Conservation (phyloP, 2,888 invertebrate genomes). For the Laothoe populi region DNA sequence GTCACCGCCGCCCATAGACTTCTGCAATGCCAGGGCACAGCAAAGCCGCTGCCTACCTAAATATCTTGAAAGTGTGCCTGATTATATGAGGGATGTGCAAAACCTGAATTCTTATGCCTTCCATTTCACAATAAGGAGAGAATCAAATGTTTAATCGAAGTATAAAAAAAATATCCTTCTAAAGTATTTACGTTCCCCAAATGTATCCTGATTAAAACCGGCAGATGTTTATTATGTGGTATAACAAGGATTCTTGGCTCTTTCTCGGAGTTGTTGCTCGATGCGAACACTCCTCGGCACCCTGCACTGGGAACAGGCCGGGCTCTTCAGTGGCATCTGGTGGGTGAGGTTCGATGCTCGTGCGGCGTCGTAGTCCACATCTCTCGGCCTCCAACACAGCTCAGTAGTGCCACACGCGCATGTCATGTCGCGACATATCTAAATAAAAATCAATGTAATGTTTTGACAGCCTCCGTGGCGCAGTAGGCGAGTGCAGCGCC, state of each 20-base stretch:
- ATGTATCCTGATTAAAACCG: not conserved
- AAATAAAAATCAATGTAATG: conserved; percentile 20
- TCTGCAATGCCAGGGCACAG: too few relatives aligned
- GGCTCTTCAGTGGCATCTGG: conserved; percentile 57
- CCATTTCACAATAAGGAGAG: too few relatives aligned
- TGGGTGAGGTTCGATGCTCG: conserved; percentile 63
- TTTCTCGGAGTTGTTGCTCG: conserved; percentile 50
- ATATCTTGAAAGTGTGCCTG: too few relatives aligned
- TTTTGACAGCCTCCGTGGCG: too few relatives aligned
- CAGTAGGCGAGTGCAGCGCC: not conserved
- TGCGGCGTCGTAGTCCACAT: conserved; percentile 61
- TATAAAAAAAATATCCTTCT: too few relatives aligned
- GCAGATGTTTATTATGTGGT: conserved; percentile 9
- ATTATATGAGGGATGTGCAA: too few relatives aligned
- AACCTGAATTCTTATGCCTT: too few relatives aligned
- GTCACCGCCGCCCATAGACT: too few relatives aligned
- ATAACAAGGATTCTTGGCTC: conserved; percentile 40
- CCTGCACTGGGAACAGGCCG: conserved; percentile 48
- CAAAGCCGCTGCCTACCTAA: too few relatives aligned
- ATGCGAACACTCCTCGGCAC: conserved; percentile 66
- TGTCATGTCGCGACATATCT: conserved; percentile 77
- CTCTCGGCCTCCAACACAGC: conserved; percentile 70
- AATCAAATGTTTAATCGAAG: too few relatives aligned
- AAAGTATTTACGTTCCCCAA: too few relatives aligned
- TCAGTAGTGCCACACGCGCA: conserved; percentile 64